These are phyloP conservation scores for Oryzias javanicus DNA, from an alignment of 2,113 vertebrate species.

Conservation along the genomic window DNA sequence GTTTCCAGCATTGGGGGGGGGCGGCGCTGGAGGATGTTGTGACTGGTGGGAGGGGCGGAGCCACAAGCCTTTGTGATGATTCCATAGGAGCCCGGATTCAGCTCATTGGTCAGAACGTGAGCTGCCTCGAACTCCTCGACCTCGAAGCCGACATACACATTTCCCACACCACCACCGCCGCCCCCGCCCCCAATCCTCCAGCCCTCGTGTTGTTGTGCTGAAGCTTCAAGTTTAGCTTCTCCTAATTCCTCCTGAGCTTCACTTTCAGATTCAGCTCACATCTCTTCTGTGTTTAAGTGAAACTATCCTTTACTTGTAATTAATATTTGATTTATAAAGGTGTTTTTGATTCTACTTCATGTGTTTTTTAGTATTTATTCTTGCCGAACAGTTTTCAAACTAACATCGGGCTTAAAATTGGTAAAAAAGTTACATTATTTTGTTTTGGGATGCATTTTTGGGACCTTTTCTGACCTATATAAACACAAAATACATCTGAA, in stretches of 20 bases:
- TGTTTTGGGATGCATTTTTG: too few species aligned
- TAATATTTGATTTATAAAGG: too few species aligned
- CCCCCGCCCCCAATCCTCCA: neutral
- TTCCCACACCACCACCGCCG: neutral
- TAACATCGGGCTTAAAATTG: too few species aligned
- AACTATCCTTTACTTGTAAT: too few species aligned
- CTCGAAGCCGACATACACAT: neutral
- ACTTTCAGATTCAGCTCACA: neutral
- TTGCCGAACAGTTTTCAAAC: too few species aligned
- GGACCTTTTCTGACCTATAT: too few species aligned
- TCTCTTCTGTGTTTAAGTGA: neutral
- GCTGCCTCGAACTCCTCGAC: constrained; percentile 6
- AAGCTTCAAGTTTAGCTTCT: neutral
- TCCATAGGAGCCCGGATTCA: neutral
- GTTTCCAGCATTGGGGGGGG: constrained; percentile 1
- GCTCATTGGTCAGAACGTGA: neutral
- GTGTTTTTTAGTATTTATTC: too few species aligned
- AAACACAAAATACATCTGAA: too few species aligned
- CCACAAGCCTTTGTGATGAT: constrained; percentile 1
- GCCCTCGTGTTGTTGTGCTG: neutral
- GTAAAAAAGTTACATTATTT: too few species aligned
- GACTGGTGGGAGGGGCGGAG: neutral
- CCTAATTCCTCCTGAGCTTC: neutral
- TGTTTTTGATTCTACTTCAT: too few species aligned
- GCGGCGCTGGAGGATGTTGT: constrained; percentile 2